Percentiles rank a stretch among this genome's conserved stretches.
phyloP scores from a whole-genome alignment of 2,113 vertebrate genomes.

The Gymnobelideus leadbeateri region DNA sequence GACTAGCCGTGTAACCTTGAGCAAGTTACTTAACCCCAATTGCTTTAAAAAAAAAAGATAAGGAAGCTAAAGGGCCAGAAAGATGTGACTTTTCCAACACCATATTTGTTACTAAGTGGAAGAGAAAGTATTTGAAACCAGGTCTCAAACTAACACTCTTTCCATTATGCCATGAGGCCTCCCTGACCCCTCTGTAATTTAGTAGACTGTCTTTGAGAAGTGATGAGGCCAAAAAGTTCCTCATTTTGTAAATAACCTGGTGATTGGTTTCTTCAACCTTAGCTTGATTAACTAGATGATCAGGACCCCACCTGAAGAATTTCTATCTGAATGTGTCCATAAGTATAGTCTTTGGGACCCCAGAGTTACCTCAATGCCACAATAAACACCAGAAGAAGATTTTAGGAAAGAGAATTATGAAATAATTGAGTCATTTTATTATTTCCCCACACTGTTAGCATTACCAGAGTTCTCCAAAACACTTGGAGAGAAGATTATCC shows the following conservation, averaged over 20 bases:
- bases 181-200: not conserved
- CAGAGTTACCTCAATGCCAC: not conserved
- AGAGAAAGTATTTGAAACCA: not conserved
- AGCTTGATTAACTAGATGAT: not conserved
- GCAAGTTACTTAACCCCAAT: too few relatives aligned
- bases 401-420: not conserved
- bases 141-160: not conserved
- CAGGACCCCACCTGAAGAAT: not conserved
- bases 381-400: not conserved
- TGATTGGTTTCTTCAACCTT: not conserved
- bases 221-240: not conserved
- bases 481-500: not conserved
- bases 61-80: not conserved
- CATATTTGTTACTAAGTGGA: not conserved
- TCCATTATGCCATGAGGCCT: not conserved
- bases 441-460: not conserved
- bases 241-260: not conserved
- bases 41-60: not conserved
- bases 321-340: not conserved
- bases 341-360: not conserved
- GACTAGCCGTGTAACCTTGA: too few relatives aligned
- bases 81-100: not conserved
- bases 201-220: not conserved
- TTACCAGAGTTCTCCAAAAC: not conserved
- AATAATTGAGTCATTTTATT: not conserved